Base-by-base conservation (phyloP, 1,140 invertebrate genomes). In the Vanessa atalanta region DNA sequence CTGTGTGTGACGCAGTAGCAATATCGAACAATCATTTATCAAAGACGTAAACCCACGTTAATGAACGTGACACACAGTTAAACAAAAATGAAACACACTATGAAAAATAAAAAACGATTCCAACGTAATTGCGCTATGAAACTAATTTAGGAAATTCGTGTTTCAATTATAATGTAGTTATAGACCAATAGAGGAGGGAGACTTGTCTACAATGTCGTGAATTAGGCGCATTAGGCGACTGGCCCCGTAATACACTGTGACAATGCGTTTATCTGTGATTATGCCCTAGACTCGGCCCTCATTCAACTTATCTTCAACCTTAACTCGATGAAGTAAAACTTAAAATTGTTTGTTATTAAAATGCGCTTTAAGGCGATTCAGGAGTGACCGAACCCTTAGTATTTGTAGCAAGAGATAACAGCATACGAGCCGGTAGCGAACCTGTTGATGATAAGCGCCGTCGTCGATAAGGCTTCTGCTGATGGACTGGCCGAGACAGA, bases 401-500 rank as follows among this genome's bases (percentile, higher is more conserved):
- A 92, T 92, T 92, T 91, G 90, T 89, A 91, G 87, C 84, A 80
- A 86, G 89, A 90, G 90, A 92, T 92, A 92, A 90, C 88, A 88
- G 83, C 86, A 85, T 80, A 88, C 86, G 85, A 90, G 88, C 87
- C 84, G 84, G 88, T 79, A 86, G 82, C 83, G 85, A 81, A 91
- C 89, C 90, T 91, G 89, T 92, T 92, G 90, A 90, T 89, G 88
- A 92, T 92, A 91, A 92, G 90, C 86, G 83, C 79, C 84, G 84
- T 89, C 84, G 87, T 88, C 85, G 89, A 91, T 91, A 91, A 91
- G 88, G 82, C 76, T 75, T 79, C 73, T 76, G 66, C 84, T 91
- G 89, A 91, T 88, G 88, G 87, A 91, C 85, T 87, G 86, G 82
- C 82, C 80, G 78, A 83, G 78, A 78, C 82, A 80, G 88, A 90